Conservation (phyloP, 2,797 vertebrate genomes). For the Chrysolophus pictus region DNA sequence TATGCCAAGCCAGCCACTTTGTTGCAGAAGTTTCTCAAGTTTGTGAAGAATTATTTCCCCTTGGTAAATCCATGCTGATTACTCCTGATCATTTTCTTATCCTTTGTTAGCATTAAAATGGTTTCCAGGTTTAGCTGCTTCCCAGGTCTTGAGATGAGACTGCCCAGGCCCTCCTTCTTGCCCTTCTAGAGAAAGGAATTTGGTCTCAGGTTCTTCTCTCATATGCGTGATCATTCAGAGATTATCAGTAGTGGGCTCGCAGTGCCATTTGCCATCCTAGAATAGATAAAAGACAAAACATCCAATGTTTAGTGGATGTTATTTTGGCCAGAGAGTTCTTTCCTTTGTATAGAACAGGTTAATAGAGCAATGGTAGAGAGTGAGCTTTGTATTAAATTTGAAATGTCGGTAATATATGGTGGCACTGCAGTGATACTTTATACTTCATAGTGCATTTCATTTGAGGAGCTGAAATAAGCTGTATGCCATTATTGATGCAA, state of each 20-base stretch:
- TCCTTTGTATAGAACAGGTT: background rate
- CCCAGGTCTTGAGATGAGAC: background rate
- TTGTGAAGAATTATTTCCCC: background rate
- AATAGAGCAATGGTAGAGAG: background rate
- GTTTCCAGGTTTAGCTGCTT: background rate
- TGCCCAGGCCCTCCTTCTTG: background rate
- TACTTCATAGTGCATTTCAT: background rate
- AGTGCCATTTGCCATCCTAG: background rate
- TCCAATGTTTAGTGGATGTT: background rate
- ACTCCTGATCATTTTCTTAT: background rate
- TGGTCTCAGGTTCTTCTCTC: background rate
- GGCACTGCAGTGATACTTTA: background rate
- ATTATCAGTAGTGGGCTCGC: background rate
- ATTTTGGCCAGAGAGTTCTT: background rate
- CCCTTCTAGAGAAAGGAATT: background rate
- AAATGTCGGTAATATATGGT: background rate
- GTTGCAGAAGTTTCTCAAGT: background rate
- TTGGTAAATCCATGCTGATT: background rate
- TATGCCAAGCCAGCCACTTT: background rate
- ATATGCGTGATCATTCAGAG: background rate
- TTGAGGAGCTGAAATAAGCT: slow-evolving; percentile 4
- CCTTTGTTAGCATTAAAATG: background rate
- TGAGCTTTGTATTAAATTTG: background rate
- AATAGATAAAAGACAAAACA: background rate
- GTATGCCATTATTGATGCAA: background rate